Conservation (phyloP, 2,113 vertebrate genomes). For the Microtus ochrogaster region DNA sequence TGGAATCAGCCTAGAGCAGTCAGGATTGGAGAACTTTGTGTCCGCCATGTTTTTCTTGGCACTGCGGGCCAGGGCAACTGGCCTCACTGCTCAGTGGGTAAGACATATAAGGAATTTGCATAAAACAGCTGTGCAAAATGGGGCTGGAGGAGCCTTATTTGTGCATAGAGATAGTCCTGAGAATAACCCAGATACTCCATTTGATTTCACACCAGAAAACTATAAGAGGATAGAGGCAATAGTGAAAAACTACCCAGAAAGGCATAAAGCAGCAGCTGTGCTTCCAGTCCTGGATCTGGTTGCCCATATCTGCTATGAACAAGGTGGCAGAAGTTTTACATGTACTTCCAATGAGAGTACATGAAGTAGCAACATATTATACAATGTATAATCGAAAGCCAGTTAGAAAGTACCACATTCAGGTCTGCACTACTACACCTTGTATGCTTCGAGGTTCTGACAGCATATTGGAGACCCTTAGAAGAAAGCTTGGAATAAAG, state of each 20-base stretch:
- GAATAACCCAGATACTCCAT: slow-evolving; percentile 96
- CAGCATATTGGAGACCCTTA: slow-evolving; percentile 94
- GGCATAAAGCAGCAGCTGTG: slow-evolving; percentile 95
- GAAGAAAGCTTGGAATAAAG: slow-evolving; percentile 97
- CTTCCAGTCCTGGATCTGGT: slow-evolving; percentile 97
- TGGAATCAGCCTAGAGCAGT: not conserved
- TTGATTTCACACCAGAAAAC: slow-evolving; percentile 98
- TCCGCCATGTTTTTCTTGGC: slow-evolving; percentile 82
- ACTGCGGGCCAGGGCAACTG: slow-evolving; percentile 65
- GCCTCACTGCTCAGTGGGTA: slow-evolving; percentile 81
- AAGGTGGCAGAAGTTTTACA: slow-evolving; percentile 97
- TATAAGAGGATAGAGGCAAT: slow-evolving; percentile 96
- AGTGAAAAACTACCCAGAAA: slow-evolving; percentile 93
- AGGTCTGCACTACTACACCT: slow-evolving; percentile 98
- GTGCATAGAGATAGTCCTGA: slow-evolving; percentile 97
- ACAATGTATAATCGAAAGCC: slow-evolving; percentile 98
- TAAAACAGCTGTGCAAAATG: slow-evolving; percentile 87
- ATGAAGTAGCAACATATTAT: slow-evolving; percentile 99
- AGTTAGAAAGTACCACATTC: slow-evolving; percentile 97
- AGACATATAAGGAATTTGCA: slow-evolving; percentile 90
- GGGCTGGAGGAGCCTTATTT: slow-evolving; percentile 94
- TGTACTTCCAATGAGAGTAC: slow-evolving; percentile 96
- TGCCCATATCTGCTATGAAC: slow-evolving; percentile 98
- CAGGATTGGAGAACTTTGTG: rapidly evolving
- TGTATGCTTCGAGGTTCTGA: slow-evolving; percentile 98